A percentile compares a stretch with the other conserved stretches of the same genome.
phyloP scores from a whole-genome alignment of 1,140 invertebrate species.

The Pinna nobilis region DNA sequence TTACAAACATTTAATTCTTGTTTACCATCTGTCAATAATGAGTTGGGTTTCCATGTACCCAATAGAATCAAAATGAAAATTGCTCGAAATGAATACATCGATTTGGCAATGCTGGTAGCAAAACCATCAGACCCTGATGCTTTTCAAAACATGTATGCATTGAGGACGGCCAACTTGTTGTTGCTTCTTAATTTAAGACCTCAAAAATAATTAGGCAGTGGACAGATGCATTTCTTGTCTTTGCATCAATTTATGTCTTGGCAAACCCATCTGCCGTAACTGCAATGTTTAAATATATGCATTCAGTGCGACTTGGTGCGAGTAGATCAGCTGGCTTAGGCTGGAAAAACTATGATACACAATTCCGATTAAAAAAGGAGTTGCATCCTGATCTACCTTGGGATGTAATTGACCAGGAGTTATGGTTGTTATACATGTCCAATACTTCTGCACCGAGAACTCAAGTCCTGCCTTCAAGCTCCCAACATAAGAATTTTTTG shows the following conservation, averaged over 20 bases:
- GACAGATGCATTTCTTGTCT: not conserved
- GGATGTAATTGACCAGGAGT: not conserved
- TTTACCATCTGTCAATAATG: not conserved
- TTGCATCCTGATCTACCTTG: not conserved
- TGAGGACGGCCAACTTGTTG: not conserved
- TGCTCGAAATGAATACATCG: not conserved
- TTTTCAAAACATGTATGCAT: not conserved
- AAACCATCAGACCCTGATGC: not conserved
- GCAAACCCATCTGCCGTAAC: not conserved
- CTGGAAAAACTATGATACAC: not conserved
- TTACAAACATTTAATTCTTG: too few species aligned
- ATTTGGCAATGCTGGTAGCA: not conserved
- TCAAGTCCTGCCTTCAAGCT: too few species aligned
- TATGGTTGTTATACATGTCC: not conserved
- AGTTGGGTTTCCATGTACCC: not conserved
- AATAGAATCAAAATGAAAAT: conserved; percentile 1
- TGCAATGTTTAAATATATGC: not conserved
- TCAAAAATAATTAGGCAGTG: not conserved
- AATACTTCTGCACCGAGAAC: too few species aligned
- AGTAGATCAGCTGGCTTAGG: too few species aligned
- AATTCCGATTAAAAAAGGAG: not conserved
- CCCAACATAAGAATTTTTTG: too few species aligned
- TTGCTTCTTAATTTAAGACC: not conserved
- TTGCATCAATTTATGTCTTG: not conserved
- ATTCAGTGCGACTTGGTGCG: not conserved